These are phyloP conservation scores for Iguana delicatissima DNA, from an alignment of 2,797 vertebrate species.

Conservation along the genomic window DNA sequence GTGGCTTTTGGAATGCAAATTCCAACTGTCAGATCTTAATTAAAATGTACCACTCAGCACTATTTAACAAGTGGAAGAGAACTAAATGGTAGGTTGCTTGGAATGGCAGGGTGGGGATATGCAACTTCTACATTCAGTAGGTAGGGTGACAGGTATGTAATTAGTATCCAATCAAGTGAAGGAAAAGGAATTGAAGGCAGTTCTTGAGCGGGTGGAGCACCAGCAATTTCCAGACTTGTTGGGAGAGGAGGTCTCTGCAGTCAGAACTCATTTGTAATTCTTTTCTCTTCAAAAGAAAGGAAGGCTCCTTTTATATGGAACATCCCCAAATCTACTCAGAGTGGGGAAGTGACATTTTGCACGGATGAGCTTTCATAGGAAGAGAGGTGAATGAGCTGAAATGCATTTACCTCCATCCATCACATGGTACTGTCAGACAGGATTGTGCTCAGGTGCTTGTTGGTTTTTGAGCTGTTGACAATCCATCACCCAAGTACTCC, in stretches of 20 bases:
- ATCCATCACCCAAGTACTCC: not conserved
- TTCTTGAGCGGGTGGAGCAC: constrained; percentile 66
- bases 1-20: constrained; percentile 85
- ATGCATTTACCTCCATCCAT: constrained; percentile 13
- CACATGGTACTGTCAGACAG: not conserved
- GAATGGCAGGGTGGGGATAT: constrained; percentile 36
- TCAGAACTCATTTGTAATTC: constrained; percentile 67
- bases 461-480: not conserved
- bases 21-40: constrained; percentile 81
- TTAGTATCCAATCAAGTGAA: constrained; percentile 75
- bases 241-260: constrained; percentile 61
- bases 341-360: constrained; percentile 42
- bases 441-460: not conserved
- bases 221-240: constrained; percentile 53
- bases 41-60: constrained; percentile 82
- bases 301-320: constrained; percentile 55
- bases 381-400: constrained; percentile 12
- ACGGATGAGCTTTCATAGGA: constrained; percentile 17
- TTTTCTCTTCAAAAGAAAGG: constrained; percentile 67
- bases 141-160: constrained; percentile 82
- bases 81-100: constrained; percentile 81
- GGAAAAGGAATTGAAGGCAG: constrained; percentile 72
- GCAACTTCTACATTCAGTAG: constrained; percentile 76
- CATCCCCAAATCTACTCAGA: constrained; percentile 47
- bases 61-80: constrained; percentile 80